These are phyloP conservation scores for Sebastes oblongus DNA, from an alignment of 2,797 vertebrate genomes.

Conservation along the genomic window DNA sequence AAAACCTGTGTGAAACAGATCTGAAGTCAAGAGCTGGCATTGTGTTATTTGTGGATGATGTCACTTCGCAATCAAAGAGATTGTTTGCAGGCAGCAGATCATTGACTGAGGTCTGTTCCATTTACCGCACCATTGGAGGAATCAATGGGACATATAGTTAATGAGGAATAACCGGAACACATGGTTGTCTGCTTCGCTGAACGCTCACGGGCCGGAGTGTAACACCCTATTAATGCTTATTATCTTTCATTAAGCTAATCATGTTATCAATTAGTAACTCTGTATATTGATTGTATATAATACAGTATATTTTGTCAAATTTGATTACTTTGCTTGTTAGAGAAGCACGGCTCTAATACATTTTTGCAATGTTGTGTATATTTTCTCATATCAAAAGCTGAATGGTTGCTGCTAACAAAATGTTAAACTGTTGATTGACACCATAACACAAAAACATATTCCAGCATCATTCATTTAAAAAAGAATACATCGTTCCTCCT, in stretches of 20 bases:
- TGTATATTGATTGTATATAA: constrained; percentile 8
- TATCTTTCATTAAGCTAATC: constrained; percentile 45
- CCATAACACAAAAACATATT: background rate
- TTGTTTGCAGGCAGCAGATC: constrained; percentile 53
- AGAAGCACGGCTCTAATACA: background rate
- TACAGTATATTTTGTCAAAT: constrained; percentile 2
- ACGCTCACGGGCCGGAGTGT: constrained; percentile 34
- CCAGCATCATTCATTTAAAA: background rate
- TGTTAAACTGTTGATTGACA: constrained; percentile 10
- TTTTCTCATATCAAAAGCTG: background rate
- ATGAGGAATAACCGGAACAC: constrained; percentile 71
- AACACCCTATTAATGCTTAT: constrained; percentile 55
- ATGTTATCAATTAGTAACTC: constrained; percentile 61
- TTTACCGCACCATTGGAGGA: constrained; percentile 66
- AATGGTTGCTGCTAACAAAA: background rate
- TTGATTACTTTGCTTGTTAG: background rate
- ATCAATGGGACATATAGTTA: constrained; percentile 74
- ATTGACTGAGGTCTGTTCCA: constrained; percentile 64
- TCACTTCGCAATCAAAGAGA: constrained; percentile 45
- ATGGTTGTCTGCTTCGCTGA: constrained; percentile 54
- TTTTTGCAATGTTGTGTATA: background rate
- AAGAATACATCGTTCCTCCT: background rate
- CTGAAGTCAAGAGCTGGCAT: background rate
- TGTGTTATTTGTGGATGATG: constrained; percentile 13
- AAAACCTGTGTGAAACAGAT: background rate